Percentiles rank a stretch among this genome's conserved stretches.
These are phyloP conservation scores for Pitangus sulphuratus DNA, from an alignment of 2,797 vertebrate genomes.

Conservation along the genomic window DNA sequence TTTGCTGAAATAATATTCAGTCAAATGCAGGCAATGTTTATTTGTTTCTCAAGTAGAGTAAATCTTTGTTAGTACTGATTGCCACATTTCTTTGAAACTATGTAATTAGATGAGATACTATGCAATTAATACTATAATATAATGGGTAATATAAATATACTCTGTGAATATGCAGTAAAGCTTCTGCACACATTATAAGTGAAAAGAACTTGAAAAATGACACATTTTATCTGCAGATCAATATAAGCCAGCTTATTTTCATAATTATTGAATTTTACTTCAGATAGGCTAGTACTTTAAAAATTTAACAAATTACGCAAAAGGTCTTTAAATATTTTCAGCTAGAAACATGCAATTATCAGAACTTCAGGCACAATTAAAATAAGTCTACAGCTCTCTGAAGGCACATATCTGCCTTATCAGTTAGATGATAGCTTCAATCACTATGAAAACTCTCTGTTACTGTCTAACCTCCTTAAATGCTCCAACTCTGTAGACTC, in stretches of 20 bases:
- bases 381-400: not conserved
- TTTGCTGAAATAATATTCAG: not conserved
- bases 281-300: not conserved
- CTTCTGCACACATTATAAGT: not conserved
- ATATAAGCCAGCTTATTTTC: not conserved
- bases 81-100: not conserved
- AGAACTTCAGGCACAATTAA: not conserved
- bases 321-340: not conserved
- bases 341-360: not conserved
- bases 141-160: not conserved
- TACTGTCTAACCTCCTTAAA: not conserved
- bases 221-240: not conserved
- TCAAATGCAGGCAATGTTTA: conserved; percentile 10
- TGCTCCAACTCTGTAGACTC: not conserved
- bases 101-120: not conserved
- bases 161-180: not conserved
- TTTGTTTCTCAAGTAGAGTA: not conserved
- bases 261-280: not conserved
- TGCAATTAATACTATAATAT: not conserved
- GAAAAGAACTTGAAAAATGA: not conserved
- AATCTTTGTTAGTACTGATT: not conserved
- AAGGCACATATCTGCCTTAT: not conserved
- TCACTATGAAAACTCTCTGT: not conserved
- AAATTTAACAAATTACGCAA: not conserved
- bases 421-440: not conserved